Evolutionary conservation across 1,140 invertebrate genomes (phyloP), one percentile per base, ranked within the genome.

Genomic region (Nylanderia fulva): DNA sequence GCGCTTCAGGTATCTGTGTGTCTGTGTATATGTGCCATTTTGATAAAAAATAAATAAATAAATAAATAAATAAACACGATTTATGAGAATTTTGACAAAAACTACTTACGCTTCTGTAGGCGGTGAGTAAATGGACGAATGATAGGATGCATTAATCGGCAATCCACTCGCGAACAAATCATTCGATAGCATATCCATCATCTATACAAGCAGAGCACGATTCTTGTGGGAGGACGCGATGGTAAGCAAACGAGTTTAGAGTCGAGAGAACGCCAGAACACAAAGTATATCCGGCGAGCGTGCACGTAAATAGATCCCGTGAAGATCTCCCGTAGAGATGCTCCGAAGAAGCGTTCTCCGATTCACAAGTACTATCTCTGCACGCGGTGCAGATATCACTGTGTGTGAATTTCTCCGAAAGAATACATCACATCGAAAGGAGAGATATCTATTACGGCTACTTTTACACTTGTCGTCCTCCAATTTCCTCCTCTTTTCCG

Each of bases 101-200:
- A 66, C 39, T 86, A 94, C 94, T 95, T 93, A 95, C 94, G 94
- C 94, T 91, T 95, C 94, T n/a, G 94, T 94, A 3, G 94, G 94
- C 48, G 94, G 94, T 42, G 94, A 95, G 74, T 94, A 95, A 86
- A 94, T 93, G 0, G 93, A 94, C 15, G 94, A 94, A 52, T 95
- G 93, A 75, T 94, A 95, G 21, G 89, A 88, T 8, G 90, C 39
- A 83, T 94, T 95, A 11, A 89, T 88, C 48, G 77, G 4, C 77
- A 80, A 77, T 77, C 75, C 61, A 66, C 48, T 68, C 13, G 91
- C 77, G 48, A 94, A 89, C 15, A 94, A 76, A 29, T 88, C 87
- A 33, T 88, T 91, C 58, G 90, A 91, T 88, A 91, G 48, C 77
- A 92, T 87, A 90, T 94, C 92, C 93, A 94, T 94, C 82, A 71